A percentile compares a stretch with the other conserved stretches of the same genome.
Conservation (phyloP, 2,888 invertebrate species). For the Drosophila nr. medialis region DNA sequence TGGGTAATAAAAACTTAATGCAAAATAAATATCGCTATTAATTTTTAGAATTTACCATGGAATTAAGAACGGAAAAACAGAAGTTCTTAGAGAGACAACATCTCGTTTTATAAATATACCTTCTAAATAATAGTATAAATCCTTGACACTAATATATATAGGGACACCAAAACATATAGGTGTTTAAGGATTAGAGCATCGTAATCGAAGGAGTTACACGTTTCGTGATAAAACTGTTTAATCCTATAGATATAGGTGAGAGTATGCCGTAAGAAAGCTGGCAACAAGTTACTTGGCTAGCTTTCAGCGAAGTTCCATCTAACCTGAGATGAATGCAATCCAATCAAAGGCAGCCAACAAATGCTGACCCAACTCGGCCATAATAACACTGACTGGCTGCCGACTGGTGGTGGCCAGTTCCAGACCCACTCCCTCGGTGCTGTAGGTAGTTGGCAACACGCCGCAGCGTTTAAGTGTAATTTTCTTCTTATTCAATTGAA, state of each 20-base stretch:
- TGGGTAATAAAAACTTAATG: neutral
- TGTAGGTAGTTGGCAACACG: conserved; percentile 63
- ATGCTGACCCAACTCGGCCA: conserved; percentile 52
- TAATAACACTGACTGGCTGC: conserved; percentile 6
- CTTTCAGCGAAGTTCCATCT: neutral
- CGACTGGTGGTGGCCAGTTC: neutral
- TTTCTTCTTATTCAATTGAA: conserved; percentile 82
- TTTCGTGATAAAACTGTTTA: no score
- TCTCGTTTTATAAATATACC: no score
- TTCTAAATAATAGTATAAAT: neutral
- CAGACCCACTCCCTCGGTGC: neutral
- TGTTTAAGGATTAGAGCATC: neutral
- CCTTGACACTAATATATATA: neutral
- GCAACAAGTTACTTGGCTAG: conserved; percentile 1
- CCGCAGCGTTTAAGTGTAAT: conserved; percentile 80
- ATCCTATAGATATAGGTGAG: neutral
- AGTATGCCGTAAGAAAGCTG: neutral
- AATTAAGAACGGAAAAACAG: no score
- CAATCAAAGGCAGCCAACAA: conserved; percentile 57
- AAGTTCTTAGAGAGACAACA: no score
- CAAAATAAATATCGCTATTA: neutral
- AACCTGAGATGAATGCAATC: conserved; percentile 50
- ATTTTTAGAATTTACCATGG: no score
- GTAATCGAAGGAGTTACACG: neutral
- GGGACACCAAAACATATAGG: neutral